Base-by-base conservation (phyloP, 2,888 invertebrate genomes). In the Drosophila antonietae region DNA sequence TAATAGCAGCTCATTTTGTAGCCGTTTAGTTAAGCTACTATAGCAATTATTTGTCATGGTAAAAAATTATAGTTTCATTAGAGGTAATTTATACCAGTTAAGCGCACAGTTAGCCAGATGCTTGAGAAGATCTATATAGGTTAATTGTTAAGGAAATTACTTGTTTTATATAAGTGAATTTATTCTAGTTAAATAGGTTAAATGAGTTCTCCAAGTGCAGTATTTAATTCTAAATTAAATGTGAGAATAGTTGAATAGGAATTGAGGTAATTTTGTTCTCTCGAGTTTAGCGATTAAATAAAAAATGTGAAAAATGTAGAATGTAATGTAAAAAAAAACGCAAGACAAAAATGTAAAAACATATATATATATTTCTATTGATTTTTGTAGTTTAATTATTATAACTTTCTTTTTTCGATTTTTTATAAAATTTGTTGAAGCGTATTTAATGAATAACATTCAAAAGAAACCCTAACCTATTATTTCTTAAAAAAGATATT, bases 41-140 rank as follows among this genome's bases (percentile, higher is more conserved):
- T 7, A 7, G 14, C 14, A 46, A 23, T 14, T 28, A 28, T 8
- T 0, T 28, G 10, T 28, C 23, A 14, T 49, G 31, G 18, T 6
- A 31, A 49, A 31, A 18, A 49, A 49, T 49, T 49, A 49, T 18
- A 33, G 31, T 18, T 49, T 33, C 33, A 49, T 33, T 33, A 49
- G 18, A 49, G n/a, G 31, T 33, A 31, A 49, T 49, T 49, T 33
- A 18, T n/a, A 12, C 2, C 7, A 47, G 47, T 47, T 47, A 47
- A 47, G 15, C 23, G 46, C 46, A 8, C 31, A 18, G n/a, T 49
- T 49, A 49, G 49, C 31, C 31, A 49, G 31, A n/a, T 31, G n/a
- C 49, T 31, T 6, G 31, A 31, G 49, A 31, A n/a, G 18, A 12
- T 49, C 12, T 12, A 31, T 49, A 6, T 49, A 33, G 31, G 49